Conservation (phyloP, 2,888 invertebrate species). For the Leptarthrus brevirostris region DNA sequence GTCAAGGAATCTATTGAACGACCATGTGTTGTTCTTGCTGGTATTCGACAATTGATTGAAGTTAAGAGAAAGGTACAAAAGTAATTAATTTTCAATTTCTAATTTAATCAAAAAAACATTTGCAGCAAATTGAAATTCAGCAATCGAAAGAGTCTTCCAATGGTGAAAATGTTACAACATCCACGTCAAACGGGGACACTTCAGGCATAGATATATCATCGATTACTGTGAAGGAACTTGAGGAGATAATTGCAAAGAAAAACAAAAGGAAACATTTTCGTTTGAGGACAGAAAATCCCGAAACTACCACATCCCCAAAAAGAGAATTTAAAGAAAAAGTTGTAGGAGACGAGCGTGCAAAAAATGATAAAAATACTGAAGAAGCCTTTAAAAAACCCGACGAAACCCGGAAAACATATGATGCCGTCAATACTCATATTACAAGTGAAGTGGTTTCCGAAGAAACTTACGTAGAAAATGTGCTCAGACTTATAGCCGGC, state of each 20-base stretch:
- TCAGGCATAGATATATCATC: conserved; percentile 57
- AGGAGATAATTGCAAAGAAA: conserved; percentile 64
- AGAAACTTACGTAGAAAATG: conserved; percentile 59
- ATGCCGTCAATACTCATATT: too few relatives aligned
- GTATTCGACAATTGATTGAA: conserved; percentile 73
- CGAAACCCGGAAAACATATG: too few relatives aligned
- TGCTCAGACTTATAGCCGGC: conserved; percentile 61
- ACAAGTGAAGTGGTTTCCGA: neutral
- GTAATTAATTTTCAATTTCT: neutral
- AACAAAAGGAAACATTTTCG: conserved; percentile 57
- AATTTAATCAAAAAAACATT: too few relatives aligned
- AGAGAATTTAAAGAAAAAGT: conserved; percentile 54
- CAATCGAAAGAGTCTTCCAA: neutral
- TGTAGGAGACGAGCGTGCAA: conserved; percentile 55
- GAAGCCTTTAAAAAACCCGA: too few relatives aligned
- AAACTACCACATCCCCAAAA: neutral
- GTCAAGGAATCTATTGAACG: conserved; percentile 73
- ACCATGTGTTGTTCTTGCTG: conserved; percentile 76
- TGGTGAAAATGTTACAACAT: neutral
- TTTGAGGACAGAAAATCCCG: neutral
- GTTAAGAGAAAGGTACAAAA: neutral
- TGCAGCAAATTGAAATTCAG: too few relatives aligned
- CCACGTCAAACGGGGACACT: neutral
- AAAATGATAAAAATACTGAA: too few relatives aligned
- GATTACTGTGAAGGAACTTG: conserved; percentile 65